phyloP scores from a whole-genome alignment of 2,888 invertebrate genomes.

The Aromia moschata region DNA sequence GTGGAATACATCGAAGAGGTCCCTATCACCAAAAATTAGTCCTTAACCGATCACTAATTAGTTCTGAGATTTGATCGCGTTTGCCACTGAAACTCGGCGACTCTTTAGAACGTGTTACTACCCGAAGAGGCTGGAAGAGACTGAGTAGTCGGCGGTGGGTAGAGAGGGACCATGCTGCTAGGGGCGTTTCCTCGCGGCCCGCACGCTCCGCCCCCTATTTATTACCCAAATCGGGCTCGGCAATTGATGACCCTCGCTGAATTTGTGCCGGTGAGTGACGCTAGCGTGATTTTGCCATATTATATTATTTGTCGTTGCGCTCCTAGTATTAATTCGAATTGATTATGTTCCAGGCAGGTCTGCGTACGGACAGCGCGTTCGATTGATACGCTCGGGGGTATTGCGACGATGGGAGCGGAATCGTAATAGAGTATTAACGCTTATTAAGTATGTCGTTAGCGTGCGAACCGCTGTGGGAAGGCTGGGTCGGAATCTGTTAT shows the following conservation, averaged over 20 bases:
- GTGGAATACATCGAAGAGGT: slow-evolving; percentile 42
- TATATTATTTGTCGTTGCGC: slow-evolving; percentile 58
- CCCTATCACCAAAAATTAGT: slow-evolving; percentile 2
- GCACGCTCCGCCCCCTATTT: slow-evolving; percentile 49
- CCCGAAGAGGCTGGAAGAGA: slow-evolving; percentile 42
- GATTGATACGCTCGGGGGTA: slow-evolving; percentile 15
- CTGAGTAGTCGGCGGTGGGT: slow-evolving; percentile 41
- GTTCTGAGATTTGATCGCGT: slow-evolving; percentile 21
- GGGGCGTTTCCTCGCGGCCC: slow-evolving; percentile 42
- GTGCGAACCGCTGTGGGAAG: too few species aligned
- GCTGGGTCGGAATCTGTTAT: too few species aligned
- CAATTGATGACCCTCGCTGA: slow-evolving; percentile 53
- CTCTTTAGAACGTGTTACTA: too few species aligned
- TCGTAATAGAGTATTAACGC: background rate
- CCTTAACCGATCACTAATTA: slow-evolving; percentile 25
- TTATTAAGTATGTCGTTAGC: background rate
- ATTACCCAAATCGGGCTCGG: slow-evolving; percentile 51
- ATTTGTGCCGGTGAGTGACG: slow-evolving; percentile 49
- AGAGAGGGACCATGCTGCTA: slow-evolving; percentile 50
- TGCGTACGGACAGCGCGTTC: slow-evolving; percentile 14
- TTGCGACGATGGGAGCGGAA: slow-evolving; percentile 2
- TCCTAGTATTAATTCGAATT: slow-evolving; percentile 56
- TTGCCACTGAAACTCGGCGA: slow-evolving; percentile 18
- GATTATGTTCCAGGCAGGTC: slow-evolving; percentile 49
- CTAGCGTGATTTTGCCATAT: slow-evolving; percentile 57